Percentiles rank a stretch among this genome's conserved stretches.
Conservation (phyloP, 2,888 invertebrate genomes). For the Trichacis sp. region DNA sequence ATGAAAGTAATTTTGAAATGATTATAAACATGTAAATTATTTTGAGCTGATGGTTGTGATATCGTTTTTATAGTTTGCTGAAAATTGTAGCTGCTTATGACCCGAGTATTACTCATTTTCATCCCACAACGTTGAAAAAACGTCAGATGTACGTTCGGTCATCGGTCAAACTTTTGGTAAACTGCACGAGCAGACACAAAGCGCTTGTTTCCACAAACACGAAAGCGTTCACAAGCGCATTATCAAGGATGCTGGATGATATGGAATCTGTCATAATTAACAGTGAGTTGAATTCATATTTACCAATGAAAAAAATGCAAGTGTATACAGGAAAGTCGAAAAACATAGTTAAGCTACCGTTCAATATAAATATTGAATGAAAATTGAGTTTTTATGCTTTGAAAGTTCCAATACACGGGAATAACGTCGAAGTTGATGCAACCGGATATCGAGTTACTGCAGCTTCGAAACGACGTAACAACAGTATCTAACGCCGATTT, state of each 20-base stretch:
- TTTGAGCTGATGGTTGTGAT: too few species aligned
- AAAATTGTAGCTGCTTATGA: slow-evolving; percentile 74
- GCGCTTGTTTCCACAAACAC: slow-evolving; percentile 69
- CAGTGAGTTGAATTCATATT: slow-evolving; percentile 57
- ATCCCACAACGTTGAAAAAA: slow-evolving; percentile 71
- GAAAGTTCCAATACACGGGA: too few species aligned
- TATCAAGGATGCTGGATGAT: slow-evolving; percentile 71
- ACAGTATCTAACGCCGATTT: too few species aligned
- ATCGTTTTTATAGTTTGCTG: slow-evolving; percentile 73
- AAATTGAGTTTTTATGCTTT: too few species aligned
- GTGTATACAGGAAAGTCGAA: too few species aligned
- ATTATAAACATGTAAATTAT: too few species aligned
- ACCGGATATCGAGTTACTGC: too few species aligned
- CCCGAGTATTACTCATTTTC: slow-evolving; percentile 65
- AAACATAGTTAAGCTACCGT: too few species aligned
- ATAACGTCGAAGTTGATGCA: too few species aligned
- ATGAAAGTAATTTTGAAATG: too few species aligned
- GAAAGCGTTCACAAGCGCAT: slow-evolving; percentile 69
- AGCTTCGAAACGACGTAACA: too few species aligned
- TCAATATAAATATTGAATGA: too few species aligned
- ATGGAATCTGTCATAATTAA: slow-evolving; percentile 70
- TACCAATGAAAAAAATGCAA: background rate
- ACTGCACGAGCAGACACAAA: slow-evolving; percentile 72
- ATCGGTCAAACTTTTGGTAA: slow-evolving; percentile 73
- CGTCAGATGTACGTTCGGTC: slow-evolving; percentile 75